Base-by-base conservation (phyloP, 2,888 invertebrate genomes). In the Bruchidius siliquastri region DNA sequence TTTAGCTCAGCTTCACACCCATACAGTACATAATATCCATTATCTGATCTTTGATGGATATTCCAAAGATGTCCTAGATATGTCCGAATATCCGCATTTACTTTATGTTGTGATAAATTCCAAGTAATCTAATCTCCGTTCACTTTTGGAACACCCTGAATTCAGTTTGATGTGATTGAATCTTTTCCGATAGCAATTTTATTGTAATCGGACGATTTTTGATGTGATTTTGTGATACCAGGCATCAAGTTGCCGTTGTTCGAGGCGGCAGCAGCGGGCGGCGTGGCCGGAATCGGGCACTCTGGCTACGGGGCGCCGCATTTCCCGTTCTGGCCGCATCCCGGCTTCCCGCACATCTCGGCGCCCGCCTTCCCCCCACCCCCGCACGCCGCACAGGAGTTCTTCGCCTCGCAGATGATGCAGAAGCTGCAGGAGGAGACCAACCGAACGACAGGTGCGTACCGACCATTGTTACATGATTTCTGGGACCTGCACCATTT, bases 391-490 rank as follows among this genome's bases (percentile, higher is more conserved):
- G 89, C 91, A 0, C 89, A 91, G 0, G 94, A 94, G 77, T 92
- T 93, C 87, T 89, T 91, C 76, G 93, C 94, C 67, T 92, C 93
- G 72, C 94, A 94, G 83, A 92, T 94, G 90, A 92, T 94, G 90
- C 93, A 94, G 80, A 90, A 93, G 74, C 87, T 94, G 76, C 93
- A 94, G 81, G 94, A 94, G 82, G 93, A 94, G 77, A 89, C 90
- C 72, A 88, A 89, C 32, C 87, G 90, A 74, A 78, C 83, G 78
- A 85, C 87, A 78, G 76, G 77, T 79, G 32, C 1, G 78, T 72
- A 49, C 8, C 49, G 3, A 13, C 13, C 6, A 8, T 49, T 49
- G 13, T 26, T 26, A n/a, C n/a, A n/a, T n/a, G n/a, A n/a, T n/a
- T n/a, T n/a, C n/a, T n/a, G n/a, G n/a, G n/a, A n/a, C n/a, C n/a